These are phyloP conservation scores for Origma solitaria DNA, from an alignment of 2,113 vertebrate genomes.

Conservation along the genomic window DNA sequence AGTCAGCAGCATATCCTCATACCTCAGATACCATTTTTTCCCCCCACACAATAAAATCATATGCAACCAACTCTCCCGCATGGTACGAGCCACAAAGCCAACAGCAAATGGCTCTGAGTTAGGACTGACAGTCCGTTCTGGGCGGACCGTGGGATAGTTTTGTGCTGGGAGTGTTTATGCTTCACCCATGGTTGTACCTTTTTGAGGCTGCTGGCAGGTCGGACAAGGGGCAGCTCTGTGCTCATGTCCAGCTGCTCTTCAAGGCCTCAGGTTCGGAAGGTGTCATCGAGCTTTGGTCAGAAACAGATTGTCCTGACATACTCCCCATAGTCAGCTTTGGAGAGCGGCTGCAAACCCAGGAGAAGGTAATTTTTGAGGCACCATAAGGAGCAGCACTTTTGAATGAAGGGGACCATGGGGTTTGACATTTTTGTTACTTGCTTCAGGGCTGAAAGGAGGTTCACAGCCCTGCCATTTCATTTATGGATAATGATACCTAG, in stretches of 20 bases:
- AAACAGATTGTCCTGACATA: not conserved
- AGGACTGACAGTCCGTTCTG: not conserved
- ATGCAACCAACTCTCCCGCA: not conserved
- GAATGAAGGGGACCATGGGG: not conserved
- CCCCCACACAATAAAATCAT: not conserved
- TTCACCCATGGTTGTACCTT: not conserved
- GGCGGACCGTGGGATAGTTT: not conserved
- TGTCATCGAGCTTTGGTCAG: not conserved
- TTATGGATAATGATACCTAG: not conserved
- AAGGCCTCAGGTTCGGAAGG: not conserved
- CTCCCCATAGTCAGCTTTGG: not conserved
- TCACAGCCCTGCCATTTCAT: not conserved
- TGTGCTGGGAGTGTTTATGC: not conserved
- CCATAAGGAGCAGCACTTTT: not conserved
- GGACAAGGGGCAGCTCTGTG: not conserved
- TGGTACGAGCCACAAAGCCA: not conserved
- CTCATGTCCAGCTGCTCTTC: not conserved
- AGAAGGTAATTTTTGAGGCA: not conserved
- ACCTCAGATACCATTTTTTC: not conserved
- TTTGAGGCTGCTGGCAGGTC: not conserved
- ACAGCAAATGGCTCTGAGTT: not conserved
- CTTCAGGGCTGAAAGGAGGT: not conserved
- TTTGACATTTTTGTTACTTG: not conserved
- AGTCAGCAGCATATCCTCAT: not conserved
- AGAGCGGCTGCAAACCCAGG: not conserved